These are phyloP conservation scores for Steatocranus sp. DNA, from an alignment of 2,797 vertebrate species.

Conservation along the genomic window DNA sequence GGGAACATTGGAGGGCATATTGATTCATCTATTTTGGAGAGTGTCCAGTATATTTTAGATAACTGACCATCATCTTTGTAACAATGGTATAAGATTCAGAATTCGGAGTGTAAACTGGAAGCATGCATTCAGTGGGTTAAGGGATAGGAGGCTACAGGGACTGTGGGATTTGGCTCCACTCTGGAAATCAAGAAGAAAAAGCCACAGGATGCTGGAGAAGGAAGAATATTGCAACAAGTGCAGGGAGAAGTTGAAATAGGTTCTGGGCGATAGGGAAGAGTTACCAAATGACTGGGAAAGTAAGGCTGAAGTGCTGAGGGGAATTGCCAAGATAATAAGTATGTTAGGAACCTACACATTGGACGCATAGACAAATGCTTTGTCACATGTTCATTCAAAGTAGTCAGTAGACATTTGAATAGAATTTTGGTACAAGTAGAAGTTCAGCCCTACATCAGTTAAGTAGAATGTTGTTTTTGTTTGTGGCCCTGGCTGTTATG, in stretches of 20 bases:
- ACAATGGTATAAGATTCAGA: not conserved
- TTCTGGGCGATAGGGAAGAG: not conserved
- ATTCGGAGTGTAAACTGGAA: not conserved
- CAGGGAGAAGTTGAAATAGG: not conserved
- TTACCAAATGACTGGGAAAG: not conserved
- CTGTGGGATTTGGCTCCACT: not conserved
- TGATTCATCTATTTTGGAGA: not conserved
- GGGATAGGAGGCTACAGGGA: not conserved
- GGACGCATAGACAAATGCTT: not conserved
- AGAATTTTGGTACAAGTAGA: not conserved
- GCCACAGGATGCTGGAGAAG: not conserved
- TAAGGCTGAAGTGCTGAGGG: not conserved
- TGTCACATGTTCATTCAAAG: accelerated
- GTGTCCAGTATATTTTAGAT: not conserved
- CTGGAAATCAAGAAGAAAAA: not conserved
- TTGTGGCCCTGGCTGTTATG: not conserved
- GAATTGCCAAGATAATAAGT: not conserved
- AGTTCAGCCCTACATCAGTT: not conserved
- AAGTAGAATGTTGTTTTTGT: accelerated
- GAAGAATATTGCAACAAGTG: not conserved
- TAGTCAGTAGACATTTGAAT: not conserved
- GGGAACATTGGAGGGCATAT: not conserved
- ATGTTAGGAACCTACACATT: not conserved
- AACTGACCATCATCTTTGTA: not conserved
- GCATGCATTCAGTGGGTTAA: not conserved